Conservation (phyloP, 2,888 invertebrate species). For the Petrophora chlorosata region DNA sequence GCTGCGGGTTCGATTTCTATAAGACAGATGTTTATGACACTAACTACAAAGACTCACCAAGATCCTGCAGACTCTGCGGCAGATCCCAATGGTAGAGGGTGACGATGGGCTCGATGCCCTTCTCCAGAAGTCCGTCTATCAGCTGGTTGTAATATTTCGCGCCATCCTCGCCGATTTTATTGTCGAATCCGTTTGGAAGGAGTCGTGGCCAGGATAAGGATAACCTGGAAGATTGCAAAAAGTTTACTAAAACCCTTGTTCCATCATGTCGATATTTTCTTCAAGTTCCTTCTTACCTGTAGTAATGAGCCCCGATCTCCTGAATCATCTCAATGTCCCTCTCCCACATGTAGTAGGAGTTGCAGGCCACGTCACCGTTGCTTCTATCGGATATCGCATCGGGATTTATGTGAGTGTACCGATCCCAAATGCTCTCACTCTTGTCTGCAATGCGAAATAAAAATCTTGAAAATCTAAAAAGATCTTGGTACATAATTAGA, state of each 20-base stretch:
- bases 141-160: constrained; percentile 77
- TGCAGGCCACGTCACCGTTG: constrained; percentile 82
- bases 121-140: constrained; percentile 71
- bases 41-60: constrained; percentile 49
- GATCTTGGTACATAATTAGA: too few relatives aligned
- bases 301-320: constrained; percentile 65
- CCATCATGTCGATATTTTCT: background rate
- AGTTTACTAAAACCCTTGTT: background rate
- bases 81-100: constrained; percentile 77
- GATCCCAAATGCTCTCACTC: constrained; percentile 78
- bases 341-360: constrained; percentile 78
- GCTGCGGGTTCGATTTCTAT: too few relatives aligned
- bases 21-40: too few relatives aligned
- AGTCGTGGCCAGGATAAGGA: constrained; percentile 85
- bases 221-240: constrained; percentile 52
- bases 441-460: constrained; percentile 75
- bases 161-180: constrained; percentile 70
- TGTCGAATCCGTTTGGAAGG: constrained; percentile 54
- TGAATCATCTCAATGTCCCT: constrained; percentile 68
- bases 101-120: constrained; percentile 76
- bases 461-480: too few relatives aligned
- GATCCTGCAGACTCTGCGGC: constrained; percentile 60
- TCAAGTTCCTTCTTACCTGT: constrained; percentile 19
- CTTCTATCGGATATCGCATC: constrained; percentile 40
- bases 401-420: constrained; percentile 28